Percentiles rank a stretch among this genome's conserved stretches.
These are phyloP conservation scores for Pterostichus niger DNA, from an alignment of 2,888 invertebrate species.

Conservation along the genomic window DNA sequence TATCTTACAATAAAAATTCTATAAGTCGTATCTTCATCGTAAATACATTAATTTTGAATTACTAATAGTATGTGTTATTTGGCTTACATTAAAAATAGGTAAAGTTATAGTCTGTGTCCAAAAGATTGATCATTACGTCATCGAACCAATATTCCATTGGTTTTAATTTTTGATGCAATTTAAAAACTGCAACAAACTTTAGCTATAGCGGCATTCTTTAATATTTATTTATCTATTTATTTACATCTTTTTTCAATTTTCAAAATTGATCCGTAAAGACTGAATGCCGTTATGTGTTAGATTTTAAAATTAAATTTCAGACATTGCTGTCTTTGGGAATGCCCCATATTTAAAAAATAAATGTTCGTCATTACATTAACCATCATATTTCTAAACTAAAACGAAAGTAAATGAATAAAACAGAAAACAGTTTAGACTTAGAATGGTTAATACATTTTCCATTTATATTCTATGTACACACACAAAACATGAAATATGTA, in stretches of 20 bases:
- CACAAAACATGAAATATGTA: not conserved
- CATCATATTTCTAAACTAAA: not conserved
- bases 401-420: not conserved
- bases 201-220: not conserved
- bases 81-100: slow-evolving; percentile 7
- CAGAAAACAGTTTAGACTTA: not conserved
- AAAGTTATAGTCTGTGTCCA: slow-evolving; percentile 15
- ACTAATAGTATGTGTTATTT: not conserved
- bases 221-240: slow-evolving; percentile 12
- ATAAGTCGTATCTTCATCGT: slow-evolving; percentile 7
- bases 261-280: not conserved
- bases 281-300: not conserved
- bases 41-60: slow-evolving; percentile 1
- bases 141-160: not conserved
- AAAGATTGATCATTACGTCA: slow-evolving; percentile 8
- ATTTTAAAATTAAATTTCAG: not conserved
- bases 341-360: not conserved
- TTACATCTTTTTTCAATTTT: slow-evolving; percentile 2
- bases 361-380: not conserved
- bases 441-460: too few relatives aligned
- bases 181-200: not conserved
- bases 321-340: not conserved
- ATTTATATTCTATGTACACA: too few relatives aligned
- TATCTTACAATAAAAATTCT: slow-evolving; percentile 12
- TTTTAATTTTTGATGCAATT: not conserved